Evolutionary conservation across 2,797 vertebrate species (phyloP).

Genomic region (Coluber constrictor): DNA sequence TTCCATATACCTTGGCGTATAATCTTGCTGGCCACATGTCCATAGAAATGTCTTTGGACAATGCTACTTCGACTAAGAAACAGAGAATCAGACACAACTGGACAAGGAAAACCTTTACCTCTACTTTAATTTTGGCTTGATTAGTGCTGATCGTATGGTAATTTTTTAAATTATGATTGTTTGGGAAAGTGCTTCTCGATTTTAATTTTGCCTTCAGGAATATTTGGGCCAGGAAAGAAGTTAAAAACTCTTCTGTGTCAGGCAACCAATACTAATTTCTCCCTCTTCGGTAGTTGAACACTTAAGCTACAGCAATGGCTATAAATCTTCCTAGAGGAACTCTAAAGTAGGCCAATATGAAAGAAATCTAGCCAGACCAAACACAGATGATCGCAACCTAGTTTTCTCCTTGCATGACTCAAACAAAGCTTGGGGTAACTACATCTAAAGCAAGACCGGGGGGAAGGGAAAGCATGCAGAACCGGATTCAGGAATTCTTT

Average conservation of each 20-base stretch:
- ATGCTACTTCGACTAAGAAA: too few relatives aligned
- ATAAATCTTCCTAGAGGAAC: not conserved
- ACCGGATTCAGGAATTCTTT: not conserved
- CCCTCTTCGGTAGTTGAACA: not conserved
- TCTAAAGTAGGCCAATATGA: conserved; percentile 40
- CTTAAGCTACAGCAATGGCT: not conserved
- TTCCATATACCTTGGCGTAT: accelerated
- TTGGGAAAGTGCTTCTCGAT: not conserved
- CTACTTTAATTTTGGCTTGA: not conserved
- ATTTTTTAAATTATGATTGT: not conserved
- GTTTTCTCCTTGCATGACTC: conserved; percentile 31
- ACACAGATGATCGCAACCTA: conserved; percentile 58
- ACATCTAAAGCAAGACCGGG: not conserved
- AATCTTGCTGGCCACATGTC: not conserved
- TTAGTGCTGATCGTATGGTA: not conserved
- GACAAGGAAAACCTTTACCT: not conserved
- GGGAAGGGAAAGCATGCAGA: not conserved
- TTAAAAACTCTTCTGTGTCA: not conserved
- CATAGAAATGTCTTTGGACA: not conserved
- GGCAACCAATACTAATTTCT: not conserved
- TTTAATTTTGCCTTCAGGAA: not conserved
- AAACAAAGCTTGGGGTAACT: conserved; percentile 36
- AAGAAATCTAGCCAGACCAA: conserved; percentile 38
- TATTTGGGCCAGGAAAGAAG: too few relatives aligned
- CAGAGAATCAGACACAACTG: not conserved